Conservation (phyloP, 1,140 invertebrate genomes). For the Charaxes varanes region DNA sequence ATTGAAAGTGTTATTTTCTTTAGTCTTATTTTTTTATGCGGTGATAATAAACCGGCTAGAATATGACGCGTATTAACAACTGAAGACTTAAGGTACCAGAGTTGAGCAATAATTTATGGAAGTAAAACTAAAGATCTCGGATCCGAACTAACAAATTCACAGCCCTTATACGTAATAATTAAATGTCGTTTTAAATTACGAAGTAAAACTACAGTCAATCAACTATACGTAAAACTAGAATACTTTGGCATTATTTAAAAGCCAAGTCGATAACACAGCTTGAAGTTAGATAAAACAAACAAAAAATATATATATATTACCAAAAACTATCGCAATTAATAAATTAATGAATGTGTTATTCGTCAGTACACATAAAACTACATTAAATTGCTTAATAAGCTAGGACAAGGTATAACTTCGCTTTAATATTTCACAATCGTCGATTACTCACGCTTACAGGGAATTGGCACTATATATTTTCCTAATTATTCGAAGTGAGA, state of each 20-base stretch:
- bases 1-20: conserved; percentile 13
- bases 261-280: too few species aligned
- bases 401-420: conserved; percentile 41
- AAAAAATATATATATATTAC: too few species aligned
- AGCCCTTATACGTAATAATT: conserved; percentile 41
- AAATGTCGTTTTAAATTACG: background rate
- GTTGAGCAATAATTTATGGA: conserved; percentile 18
- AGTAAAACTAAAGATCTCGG: conserved; percentile 41
- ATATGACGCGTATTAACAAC: background rate
- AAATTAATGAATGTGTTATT: conserved; percentile 16
- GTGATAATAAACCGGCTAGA: conserved; percentile 5
- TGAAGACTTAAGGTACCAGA: background rate
- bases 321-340: too few species aligned
- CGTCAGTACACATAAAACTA: conserved; percentile 48
- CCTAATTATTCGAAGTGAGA: conserved; percentile 53
- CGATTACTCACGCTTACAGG: conserved; percentile 42
- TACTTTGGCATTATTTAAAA: background rate
- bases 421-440: conserved; percentile 39
- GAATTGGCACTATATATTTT: conserved; percentile 56
- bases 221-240: too few species aligned
- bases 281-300: too few species aligned
- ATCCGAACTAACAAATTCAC: conserved; percentile 60
- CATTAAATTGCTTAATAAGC: conserved; percentile 49
- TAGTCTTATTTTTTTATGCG: conserved; percentile 18
- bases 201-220: background rate